phyloP scores from a whole-genome alignment of 2,888 invertebrate species.

The Rhamnusium bicolor region DNA sequence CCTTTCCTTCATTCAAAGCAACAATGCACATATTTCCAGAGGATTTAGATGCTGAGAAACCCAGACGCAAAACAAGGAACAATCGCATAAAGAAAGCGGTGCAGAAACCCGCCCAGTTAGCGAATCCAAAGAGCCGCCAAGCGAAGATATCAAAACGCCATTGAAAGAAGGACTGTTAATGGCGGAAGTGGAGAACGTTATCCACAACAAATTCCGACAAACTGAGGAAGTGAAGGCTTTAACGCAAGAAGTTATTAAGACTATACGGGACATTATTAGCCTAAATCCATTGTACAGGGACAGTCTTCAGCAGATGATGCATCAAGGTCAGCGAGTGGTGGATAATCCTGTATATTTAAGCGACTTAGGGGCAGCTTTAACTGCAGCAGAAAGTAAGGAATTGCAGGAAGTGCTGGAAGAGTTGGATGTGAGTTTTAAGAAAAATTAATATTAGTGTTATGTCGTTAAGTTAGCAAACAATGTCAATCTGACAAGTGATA shows the following conservation, averaged over 20 bases:
- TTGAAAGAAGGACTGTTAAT: slow-evolving; percentile 80
- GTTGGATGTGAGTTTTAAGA: slow-evolving; percentile 91
- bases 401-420: slow-evolving; percentile 95
- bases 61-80: slow-evolving; percentile 72
- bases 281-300: slow-evolving; percentile 98
- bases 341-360: slow-evolving; percentile 99
- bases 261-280: slow-evolving; percentile 96
- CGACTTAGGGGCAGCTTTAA: slow-evolving; percentile 95
- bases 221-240: slow-evolving; percentile 97
- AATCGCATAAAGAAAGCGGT: slow-evolving; percentile 64
- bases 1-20: slow-evolving; percentile 87
- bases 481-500: too few species aligned
- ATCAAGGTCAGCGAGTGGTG: slow-evolving; percentile 95
- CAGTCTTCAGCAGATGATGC: slow-evolving; percentile 97
- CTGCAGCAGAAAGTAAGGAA: slow-evolving; percentile 92
- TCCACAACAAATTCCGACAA: slow-evolving; percentile 89
- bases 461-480: too few species aligned
- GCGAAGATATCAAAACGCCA: slow-evolving; percentile 42
- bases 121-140: slow-evolving; percentile 50
- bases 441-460: too few species aligned
- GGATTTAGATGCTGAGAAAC: slow-evolving; percentile 78
- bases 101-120: slow-evolving; percentile 39
- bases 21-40: slow-evolving; percentile 88
- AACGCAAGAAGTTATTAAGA: slow-evolving; percentile 95
- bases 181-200: slow-evolving; percentile 95